A percentile compares a stretch with the other conserved stretches of the same genome.
phyloP scores from a whole-genome alignment of 2,797 vertebrate species.

The Meda fulgida region DNA sequence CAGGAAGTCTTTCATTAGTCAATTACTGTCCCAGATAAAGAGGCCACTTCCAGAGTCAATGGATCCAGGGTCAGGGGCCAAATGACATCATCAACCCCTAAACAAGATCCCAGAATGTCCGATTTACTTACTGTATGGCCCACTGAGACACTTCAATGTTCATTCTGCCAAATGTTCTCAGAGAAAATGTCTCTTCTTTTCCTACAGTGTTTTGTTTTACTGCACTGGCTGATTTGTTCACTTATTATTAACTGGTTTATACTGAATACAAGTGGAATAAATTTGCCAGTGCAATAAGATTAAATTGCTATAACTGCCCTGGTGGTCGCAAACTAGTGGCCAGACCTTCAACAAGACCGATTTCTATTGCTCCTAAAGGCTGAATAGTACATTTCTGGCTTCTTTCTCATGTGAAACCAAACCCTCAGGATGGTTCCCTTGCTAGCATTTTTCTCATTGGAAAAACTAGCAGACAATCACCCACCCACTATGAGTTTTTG shows the following conservation, averaged over 20 bases:
- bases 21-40: conserved; percentile 82
- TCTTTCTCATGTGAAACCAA: not conserved
- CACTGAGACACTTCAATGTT: not conserved
- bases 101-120: conserved; percentile 75
- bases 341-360: conserved; percentile 17
- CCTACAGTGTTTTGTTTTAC: no score
- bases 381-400: conserved; percentile 28
- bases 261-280: not conserved
- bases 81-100: conserved; percentile 79
- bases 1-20: conserved; percentile 86
- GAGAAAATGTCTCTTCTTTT: not conserved
- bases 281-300: not conserved
- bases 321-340: not conserved
- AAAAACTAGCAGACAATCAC: conserved; percentile 19
- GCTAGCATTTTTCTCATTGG: conserved; percentile 20
- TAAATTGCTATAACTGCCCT: not conserved
- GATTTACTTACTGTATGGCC: conserved; percentile 58
- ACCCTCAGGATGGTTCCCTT: conserved; percentile 26
- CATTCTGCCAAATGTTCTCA: not conserved
- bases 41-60: conserved; percentile 74
- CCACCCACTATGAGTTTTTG: conserved; percentile 21
- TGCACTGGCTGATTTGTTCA: not conserved
- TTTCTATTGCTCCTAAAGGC: conserved; percentile 22
- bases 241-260: not conserved
- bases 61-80: conserved; percentile 70